Conservation (phyloP, 1,140 invertebrate genomes). For the Drosophila mauritiana region DNA sequence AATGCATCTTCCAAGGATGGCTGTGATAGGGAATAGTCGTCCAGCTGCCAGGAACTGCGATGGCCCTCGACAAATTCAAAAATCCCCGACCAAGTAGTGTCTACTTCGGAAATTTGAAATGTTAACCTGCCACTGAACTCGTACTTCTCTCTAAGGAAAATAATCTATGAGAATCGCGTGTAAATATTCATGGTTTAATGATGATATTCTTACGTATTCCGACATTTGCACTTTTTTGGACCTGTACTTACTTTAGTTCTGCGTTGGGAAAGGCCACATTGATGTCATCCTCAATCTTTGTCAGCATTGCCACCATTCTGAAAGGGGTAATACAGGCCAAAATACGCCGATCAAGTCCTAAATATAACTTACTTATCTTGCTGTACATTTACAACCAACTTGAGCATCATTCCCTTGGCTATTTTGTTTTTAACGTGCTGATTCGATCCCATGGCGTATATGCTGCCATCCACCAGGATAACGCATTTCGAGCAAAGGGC, state of each 20-base stretch:
- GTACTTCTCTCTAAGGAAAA: constrained; percentile 83
- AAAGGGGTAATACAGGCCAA: background rate
- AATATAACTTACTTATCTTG: constrained; percentile 16
- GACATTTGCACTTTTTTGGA: no score
- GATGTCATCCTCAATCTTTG: constrained; percentile 8
- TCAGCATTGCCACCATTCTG: constrained; percentile 1
- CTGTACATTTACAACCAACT: background rate
- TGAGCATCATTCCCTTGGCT: constrained; percentile 87
- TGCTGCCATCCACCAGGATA: constrained; percentile 93
- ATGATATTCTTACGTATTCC: background rate
- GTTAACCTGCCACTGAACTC: constrained; percentile 86
- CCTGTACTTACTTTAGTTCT: constrained; percentile 62
- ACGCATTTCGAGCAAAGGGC: constrained; percentile 92
- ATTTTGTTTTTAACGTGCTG: constrained; percentile 89
- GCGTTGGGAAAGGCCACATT: constrained; percentile 4
- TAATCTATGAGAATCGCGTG: background rate
- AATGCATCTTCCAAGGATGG: constrained; percentile 92
- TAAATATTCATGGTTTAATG: no score
- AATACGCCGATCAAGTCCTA: no score
- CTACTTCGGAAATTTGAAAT: constrained; percentile 87
- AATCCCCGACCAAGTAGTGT: constrained; percentile 88
- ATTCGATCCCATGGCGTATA: constrained; percentile 88
- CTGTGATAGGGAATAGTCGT: constrained; percentile 93
- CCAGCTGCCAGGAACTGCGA: constrained; percentile 86
- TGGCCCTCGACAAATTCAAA: constrained; percentile 90